Evolutionary conservation across 2,113 vertebrate genomes (phyloP), one percentile per base, ranked within the genome.

Genomic region (Turdus rufiventris): DNA sequence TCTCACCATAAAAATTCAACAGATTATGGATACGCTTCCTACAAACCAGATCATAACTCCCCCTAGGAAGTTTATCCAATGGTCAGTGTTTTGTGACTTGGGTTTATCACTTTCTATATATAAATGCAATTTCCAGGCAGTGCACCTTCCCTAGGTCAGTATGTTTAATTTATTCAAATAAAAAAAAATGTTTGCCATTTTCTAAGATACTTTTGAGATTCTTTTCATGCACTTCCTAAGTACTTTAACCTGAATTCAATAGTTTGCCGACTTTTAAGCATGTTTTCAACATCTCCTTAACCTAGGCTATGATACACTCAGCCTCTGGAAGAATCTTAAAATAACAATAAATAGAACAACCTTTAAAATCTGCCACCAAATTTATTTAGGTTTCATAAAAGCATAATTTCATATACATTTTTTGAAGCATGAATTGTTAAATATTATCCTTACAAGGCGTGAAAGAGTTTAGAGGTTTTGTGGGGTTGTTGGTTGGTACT

Each of bases 1-100:
- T 3, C 11, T 31, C 2, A 0, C 2, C 33, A 23, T 13, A 13
- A 68, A 36, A 8, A n/a, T 15, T 14, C 29, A 50, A 3, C 10
- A 43, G 1, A 15, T 9, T 43, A 17, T 0, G 1, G 8, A 34
- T 12, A 3, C 3, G 4, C 3, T 45, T 21, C 12, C 23, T 31
- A 0, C 9, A 58, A 67, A 50, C 26, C 1, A 4, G 26, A 23
- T 11, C 11, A 4, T 33, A 72, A 24, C 5, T 12, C 3, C 19
- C 10, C 3, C 66, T 24, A 73, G 4, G 15, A 18, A 60, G 1
- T 56, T 77, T n/a, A 85, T 42, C 57, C 16, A 34, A 21, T 10
- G 68, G 6, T 14, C 18, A 14, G 2, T 8, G 4, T 2, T 68
- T 82, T 11, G 72, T 72, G 10, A 21, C 19, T 68, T 53, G 19